Base-by-base conservation (phyloP, 2,113 vertebrate genomes). In the Procavia capensis region DNA sequence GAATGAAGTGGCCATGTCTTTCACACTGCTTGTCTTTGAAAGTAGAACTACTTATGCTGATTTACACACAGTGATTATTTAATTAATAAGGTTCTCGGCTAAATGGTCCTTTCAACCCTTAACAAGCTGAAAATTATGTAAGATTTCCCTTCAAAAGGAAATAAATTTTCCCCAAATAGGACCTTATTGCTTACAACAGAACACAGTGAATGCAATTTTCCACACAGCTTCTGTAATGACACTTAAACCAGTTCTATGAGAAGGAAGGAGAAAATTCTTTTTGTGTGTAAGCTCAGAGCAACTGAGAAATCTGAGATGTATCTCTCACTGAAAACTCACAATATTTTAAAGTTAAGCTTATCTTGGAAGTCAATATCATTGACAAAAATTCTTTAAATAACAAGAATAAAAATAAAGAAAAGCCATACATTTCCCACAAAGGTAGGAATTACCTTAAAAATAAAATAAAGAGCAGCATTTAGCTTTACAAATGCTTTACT, bases 51-150 rank as follows among this genome's bases (percentile, higher is more conserved):
- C 34, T 93, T 91, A 45, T 24, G 34, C 9, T 88, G 57, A 96
- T 95, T 94, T 96, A 90, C 95, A 97, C 94, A 96, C 4, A 95
- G 92, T 95, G 90, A 97, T 91, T 95, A 90, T 83, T 96, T 88
- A 94, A 88, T 95, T 85, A 96, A 90, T 72, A 95, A 83, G 57
- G 57, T 61, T 80, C 82, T 95, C 54, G 29, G 78, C 34, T 94
- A 91, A 81, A 86, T 39, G 96, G 88, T 79, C 74, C 72, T 94
- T 93, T 88, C 92, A 82, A 79, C 25, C 4, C 6, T 64, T 92
- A 81, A 90, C 25, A 89, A 86, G 81, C 9, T 47, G 75, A 88
- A 96, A 96, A 97, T 95, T 93, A 92, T n/a, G 6, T 78, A 83
- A 96, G 85, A 84, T 87, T 85, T 45, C 68, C 85, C 66, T 95